phyloP scores from a whole-genome alignment of 2,888 invertebrate genomes.

The Pantelozetes paolii region DNA sequence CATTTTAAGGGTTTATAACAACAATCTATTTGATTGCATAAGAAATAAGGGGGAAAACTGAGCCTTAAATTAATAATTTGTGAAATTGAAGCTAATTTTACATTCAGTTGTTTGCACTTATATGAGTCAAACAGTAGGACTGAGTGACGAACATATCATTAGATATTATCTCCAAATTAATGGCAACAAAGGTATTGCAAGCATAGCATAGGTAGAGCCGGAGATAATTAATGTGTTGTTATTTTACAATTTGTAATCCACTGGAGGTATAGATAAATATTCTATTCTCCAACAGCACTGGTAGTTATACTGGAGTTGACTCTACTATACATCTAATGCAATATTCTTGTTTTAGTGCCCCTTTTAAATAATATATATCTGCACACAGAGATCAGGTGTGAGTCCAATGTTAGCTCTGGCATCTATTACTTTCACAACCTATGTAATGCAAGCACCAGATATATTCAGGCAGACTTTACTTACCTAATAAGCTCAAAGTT shows the following conservation, averaged over 20 bases:
- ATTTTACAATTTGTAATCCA: conserved; percentile 19
- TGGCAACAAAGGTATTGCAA: too few species aligned
- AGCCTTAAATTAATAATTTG: too few species aligned
- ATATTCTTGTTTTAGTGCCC: conserved; percentile 17
- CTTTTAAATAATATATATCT: background rate
- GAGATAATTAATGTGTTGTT: conserved; percentile 18
- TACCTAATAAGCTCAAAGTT: too few species aligned
- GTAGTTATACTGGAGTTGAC: background rate
- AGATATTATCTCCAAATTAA: too few species aligned
- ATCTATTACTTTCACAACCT: background rate
- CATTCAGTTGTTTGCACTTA: too few species aligned
- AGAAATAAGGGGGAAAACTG: too few species aligned
- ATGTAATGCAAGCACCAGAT: too few species aligned
- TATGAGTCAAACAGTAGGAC: too few species aligned
- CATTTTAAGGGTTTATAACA: too few species aligned
- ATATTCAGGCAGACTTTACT: background rate
- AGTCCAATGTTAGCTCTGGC: background rate
- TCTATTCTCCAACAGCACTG: background rate
- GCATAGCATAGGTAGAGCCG: background rate
- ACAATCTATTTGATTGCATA: too few species aligned
- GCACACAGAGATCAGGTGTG: conserved; percentile 20
- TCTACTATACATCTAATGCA: background rate
- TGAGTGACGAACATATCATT: too few species aligned
- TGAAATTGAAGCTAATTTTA: too few species aligned
- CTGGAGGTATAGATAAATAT: background rate